Percentiles rank a stretch among this genome's conserved stretches.
These are phyloP conservation scores for Bettongia penicillata DNA, from an alignment of 2,113 vertebrate species.

Conservation along the genomic window DNA sequence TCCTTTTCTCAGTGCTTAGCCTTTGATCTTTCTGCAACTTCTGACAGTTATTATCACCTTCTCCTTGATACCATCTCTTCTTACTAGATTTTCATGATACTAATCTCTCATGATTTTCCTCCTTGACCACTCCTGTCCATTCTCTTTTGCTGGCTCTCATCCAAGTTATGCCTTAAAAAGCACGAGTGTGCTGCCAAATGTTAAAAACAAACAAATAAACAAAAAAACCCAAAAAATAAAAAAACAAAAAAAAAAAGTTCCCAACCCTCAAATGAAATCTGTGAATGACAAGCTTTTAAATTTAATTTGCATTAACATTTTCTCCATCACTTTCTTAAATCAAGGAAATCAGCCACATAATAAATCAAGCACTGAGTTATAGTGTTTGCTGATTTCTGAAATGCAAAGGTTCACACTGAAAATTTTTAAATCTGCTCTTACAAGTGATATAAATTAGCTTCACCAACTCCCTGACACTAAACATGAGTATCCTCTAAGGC, in stretches of 20 bases:
- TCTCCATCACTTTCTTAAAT: not conserved
- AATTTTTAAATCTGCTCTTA: not conserved
- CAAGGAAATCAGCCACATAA: not conserved
- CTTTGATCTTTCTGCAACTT: not conserved
- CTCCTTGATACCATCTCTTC: not conserved
- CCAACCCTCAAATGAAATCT: not conserved
- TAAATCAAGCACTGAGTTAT: not conserved
- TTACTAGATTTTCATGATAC: not conserved
- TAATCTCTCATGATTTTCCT: not conserved
- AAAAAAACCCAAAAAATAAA: too few species aligned
- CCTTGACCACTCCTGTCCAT: not conserved
- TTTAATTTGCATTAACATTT: not conserved
- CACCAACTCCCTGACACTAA: not conserved
- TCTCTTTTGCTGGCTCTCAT: not conserved
- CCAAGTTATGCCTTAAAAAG: not conserved
- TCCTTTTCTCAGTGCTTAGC: not conserved
- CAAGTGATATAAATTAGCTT: not conserved
- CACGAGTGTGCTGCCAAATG: not conserved
- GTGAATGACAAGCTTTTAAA: not conserved
- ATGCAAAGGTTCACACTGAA: not conserved
- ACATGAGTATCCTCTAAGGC: not conserved
- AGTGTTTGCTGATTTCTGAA: not conserved
- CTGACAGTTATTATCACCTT: not conserved
- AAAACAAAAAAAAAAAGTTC: not conserved
- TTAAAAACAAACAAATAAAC: not conserved